phyloP scores from a whole-genome alignment of 1,140 invertebrate genomes.

The Camponotus floridanus region DNA sequence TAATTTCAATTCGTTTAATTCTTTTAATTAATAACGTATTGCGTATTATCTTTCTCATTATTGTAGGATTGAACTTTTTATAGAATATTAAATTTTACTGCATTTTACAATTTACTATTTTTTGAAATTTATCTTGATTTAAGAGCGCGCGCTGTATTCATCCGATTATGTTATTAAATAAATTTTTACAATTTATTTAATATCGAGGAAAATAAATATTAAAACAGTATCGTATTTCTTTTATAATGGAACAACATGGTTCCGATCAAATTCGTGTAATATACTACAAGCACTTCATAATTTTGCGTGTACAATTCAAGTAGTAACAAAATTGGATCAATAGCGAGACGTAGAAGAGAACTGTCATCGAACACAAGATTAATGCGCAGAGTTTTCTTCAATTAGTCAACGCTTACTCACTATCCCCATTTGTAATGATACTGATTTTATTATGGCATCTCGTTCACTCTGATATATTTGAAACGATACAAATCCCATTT shows the following conservation, averaged over 20 bases:
- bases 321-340: conserved; percentile 53
- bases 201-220: conserved; percentile 55
- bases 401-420: conserved; percentile 67
- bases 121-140: conserved; percentile 46
- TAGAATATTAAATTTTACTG: conserved; percentile 59
- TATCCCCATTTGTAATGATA: not conserved
- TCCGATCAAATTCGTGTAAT: conserved; percentile 37
- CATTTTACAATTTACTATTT: conserved; percentile 55
- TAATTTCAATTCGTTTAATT: conserved; percentile 57
- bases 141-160: conserved; percentile 27
- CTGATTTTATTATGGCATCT: conserved; percentile 66
- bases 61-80: conserved; percentile 37
- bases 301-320: conserved; percentile 10
- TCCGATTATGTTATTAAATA: conserved; percentile 58
- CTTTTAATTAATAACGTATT: conserved; percentile 56
- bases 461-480: conserved; percentile 67
- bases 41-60: conserved; percentile 53
- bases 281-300: conserved; percentile 6
- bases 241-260: conserved; percentile 54
- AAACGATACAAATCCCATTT: conserved; percentile 73
- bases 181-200: conserved; percentile 58
- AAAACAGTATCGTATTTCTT: conserved; percentile 58
- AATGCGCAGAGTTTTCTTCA: conserved; percentile 70
- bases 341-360: conserved; percentile 25
- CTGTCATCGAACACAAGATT: conserved; percentile 38